Conservation (phyloP, 2,113 vertebrate species). For the Calyptomena viridis region DNA sequence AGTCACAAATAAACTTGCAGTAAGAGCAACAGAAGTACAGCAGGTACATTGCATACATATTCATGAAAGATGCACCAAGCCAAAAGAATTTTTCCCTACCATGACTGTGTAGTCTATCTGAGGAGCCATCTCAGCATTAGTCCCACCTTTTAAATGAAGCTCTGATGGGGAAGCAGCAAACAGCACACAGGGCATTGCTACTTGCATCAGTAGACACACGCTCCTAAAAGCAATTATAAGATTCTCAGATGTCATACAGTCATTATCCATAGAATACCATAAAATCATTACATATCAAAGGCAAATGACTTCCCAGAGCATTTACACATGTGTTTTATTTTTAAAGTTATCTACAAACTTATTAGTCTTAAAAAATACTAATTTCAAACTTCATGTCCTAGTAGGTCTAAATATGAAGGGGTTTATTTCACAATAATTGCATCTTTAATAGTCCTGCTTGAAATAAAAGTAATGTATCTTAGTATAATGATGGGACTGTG, state of each 20-base stretch:
- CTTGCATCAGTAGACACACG: constrained; percentile 92
- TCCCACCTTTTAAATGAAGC: constrained; percentile 90
- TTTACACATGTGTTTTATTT: background rate
- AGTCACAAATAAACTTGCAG: background rate
- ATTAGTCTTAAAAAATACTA: background rate
- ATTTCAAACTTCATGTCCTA: background rate
- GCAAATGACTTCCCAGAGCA: background rate
- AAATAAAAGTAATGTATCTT: background rate
- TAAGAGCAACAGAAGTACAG: background rate
- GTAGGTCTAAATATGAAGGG: background rate
- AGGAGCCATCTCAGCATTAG: constrained; percentile 97
- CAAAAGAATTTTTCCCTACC: constrained; percentile 65
- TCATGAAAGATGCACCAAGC: background rate
- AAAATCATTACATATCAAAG: background rate
- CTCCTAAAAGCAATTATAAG: constrained; percentile 78
- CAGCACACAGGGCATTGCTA: constrained; percentile 89
- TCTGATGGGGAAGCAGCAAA: constrained; percentile 85
- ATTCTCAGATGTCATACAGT: background rate
- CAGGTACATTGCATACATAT: background rate
- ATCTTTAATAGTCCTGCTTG: background rate
- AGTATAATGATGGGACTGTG: background rate
- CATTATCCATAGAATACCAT: background rate
- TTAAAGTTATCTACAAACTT: background rate
- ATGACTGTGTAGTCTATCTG: constrained; percentile 94
- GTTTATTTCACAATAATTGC: background rate